Conservation (phyloP, 2,888 invertebrate species). For the Phorcus lineatus region DNA sequence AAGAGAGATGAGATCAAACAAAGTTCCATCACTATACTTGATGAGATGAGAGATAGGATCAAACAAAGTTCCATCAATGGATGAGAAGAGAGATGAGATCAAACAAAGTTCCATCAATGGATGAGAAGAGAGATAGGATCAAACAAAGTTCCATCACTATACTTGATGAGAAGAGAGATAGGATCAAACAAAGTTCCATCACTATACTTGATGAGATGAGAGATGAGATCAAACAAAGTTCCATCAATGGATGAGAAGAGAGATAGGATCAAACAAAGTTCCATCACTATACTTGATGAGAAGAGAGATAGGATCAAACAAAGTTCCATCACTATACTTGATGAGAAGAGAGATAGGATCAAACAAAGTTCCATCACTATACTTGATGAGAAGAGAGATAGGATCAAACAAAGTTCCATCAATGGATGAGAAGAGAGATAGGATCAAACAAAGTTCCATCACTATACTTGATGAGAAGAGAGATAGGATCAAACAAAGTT, state of each 20-base stretch:
- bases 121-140: not conserved
- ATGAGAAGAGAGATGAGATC: too few species aligned
- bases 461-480: not conserved
- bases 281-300: too few species aligned
- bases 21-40: too few species aligned
- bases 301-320: not conserved
- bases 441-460: too few species aligned
- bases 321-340: not conserved
- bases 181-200: too few species aligned
- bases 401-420: not conserved
- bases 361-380: too few species aligned
- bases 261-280: too few species aligned
- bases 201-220: not conserved
- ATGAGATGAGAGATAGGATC: not conserved
- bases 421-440: not conserved
- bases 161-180: too few species aligned
- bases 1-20: too few species aligned
- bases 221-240: not conserved
- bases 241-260: not conserved
- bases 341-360: too few species aligned
- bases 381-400: not conserved
- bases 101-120: too few species aligned
- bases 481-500: not conserved
- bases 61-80: not conserved
- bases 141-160: not conserved